Conservation (phyloP, 2,888 invertebrate species). For the Brachyopa scutellaris region DNA sequence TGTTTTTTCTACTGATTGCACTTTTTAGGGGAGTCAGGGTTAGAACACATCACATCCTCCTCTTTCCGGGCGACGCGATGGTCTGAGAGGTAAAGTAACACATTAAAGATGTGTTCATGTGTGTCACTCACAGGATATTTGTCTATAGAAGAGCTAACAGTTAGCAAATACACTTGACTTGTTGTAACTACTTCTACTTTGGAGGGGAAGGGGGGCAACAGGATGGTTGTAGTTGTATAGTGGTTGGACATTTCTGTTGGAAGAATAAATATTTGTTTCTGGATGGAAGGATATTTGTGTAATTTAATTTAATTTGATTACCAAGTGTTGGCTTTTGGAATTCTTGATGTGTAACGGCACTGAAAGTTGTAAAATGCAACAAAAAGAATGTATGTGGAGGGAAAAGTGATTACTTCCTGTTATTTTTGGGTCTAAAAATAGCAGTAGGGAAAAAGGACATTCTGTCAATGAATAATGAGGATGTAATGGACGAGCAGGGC, state of each 20-base stretch:
- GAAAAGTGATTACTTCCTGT: neutral
- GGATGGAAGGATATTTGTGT: conserved; percentile 46
- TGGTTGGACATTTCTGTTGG: conserved; percentile 32
- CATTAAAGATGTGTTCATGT: conserved; percentile 66
- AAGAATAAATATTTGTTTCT: conserved; percentile 63
- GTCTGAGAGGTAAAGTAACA: conserved; percentile 14
- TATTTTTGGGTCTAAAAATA: no score
- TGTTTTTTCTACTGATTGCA: conserved; percentile 71
- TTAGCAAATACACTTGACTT: conserved; percentile 63
- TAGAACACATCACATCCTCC: no score
- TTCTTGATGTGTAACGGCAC: conserved; percentile 26
- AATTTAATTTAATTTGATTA: conserved; percentile 66
- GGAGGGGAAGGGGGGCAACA: neutral
- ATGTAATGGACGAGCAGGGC: neutral
- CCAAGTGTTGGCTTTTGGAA: conserved; percentile 49
- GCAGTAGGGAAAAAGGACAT: no score
- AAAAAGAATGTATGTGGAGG: neutral
- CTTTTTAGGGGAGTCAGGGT: conserved; percentile 24
- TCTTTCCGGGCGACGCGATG: no score
- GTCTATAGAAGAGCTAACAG: conserved; percentile 40
- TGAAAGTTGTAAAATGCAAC: conserved; percentile 3
- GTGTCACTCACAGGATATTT: conserved; percentile 57
- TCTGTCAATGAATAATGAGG: conserved; percentile 17
- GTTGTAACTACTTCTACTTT: conserved; percentile 32
- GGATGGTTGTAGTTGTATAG: conserved; percentile 41